Percentiles rank a stretch among this genome's conserved stretches.
Conservation (phyloP, 1,140 invertebrate species). For the Tigriopus japonicus region DNA sequence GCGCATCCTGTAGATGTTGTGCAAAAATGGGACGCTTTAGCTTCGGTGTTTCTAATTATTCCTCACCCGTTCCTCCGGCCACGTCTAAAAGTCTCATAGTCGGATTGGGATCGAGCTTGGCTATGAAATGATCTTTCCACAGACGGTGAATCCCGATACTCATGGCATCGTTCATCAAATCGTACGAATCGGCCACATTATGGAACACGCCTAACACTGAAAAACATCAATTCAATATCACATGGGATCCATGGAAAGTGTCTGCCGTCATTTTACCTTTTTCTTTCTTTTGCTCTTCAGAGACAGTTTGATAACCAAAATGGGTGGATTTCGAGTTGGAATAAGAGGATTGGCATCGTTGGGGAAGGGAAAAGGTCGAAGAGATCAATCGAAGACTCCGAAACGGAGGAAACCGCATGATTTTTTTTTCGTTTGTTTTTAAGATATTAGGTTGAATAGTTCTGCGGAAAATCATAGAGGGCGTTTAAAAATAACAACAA, state of each 20-base stretch:
- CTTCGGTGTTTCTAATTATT: not conserved
- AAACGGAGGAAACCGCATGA: no score
- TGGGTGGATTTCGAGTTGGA: not conserved
- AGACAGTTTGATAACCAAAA: not conserved
- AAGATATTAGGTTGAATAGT: no score
- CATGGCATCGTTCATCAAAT: constrained; percentile 97
- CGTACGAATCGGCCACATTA: constrained; percentile 82
- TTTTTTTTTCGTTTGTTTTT: no score
- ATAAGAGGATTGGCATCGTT: not conserved
- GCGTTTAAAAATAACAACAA: no score
- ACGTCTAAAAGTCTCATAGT: constrained; percentile 74
- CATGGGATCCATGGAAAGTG: no score
- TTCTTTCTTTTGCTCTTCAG: not conserved
- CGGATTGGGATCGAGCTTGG: constrained; percentile 48
- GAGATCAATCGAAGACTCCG: no score
- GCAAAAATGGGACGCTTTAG: not conserved
- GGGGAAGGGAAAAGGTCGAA: no score
- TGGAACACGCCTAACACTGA: constrained; percentile 82
- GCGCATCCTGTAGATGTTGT: no score
- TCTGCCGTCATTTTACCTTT: not conserved
- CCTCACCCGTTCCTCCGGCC: constrained; percentile 70
- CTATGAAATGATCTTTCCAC: constrained; percentile 91
- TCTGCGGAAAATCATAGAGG: no score
- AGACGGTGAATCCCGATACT: constrained; percentile 80
- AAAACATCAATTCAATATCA: no score